Evolutionary conservation across 2,113 vertebrate species (phyloP).

Genomic region (Chaetorhynchus papuensis): DNA sequence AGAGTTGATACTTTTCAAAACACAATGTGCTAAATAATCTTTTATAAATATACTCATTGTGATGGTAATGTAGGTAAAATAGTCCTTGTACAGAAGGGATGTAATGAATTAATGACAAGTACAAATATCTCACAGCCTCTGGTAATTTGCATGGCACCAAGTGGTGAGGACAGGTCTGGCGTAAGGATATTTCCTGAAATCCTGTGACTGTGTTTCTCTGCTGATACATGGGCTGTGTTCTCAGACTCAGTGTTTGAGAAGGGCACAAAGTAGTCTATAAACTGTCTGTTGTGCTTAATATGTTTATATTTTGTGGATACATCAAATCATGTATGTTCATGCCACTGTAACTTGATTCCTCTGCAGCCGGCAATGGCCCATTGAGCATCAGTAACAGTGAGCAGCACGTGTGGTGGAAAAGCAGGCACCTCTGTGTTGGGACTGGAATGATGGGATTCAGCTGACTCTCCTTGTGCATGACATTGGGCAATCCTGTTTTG

Average conservation of each 20-base stretch:
- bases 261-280: background rate
- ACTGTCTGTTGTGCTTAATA: background rate
- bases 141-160: background rate
- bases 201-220: background rate
- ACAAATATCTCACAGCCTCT: background rate
- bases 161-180: background rate
- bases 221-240: background rate
- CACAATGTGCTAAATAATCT: background rate
- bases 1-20: background rate
- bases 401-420: background rate
- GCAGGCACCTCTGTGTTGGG: background rate
- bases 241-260: background rate
- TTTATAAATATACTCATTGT: background rate
- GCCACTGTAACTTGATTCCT: background rate
- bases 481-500: background rate
- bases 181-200: background rate
- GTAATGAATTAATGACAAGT: background rate
- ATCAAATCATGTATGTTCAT: background rate
- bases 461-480: background rate
- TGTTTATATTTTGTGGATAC: background rate
- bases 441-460: fast-evolving
- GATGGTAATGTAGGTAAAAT: background rate
- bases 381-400: background rate
- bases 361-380: background rate
- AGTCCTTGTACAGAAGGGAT: background rate